Percentiles rank a stretch among this genome's conserved stretches.
Evolutionary conservation across 2,797 vertebrate genomes (phyloP).

Genomic region (Adelosebastes latens): DNA sequence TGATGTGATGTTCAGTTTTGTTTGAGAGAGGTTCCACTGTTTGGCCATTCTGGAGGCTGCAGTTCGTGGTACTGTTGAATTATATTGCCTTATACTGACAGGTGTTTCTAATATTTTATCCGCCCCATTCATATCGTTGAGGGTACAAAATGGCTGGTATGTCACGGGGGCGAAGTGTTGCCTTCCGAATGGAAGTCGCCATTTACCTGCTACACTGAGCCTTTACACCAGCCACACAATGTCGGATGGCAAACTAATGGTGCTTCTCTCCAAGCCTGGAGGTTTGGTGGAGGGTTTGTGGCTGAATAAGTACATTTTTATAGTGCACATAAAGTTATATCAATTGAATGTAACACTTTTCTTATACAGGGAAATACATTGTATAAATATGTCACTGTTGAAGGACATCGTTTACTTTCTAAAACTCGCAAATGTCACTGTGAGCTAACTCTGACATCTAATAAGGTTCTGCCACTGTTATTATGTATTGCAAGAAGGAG

Average conservation of each 20-base stretch:
- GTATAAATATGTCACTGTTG: not conserved
- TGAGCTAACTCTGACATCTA: slow-evolving; percentile 4
- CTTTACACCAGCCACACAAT: not conserved
- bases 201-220: not conserved
- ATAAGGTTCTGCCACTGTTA: slow-evolving; percentile 4
- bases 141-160: not conserved
- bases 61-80: not conserved
- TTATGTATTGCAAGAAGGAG: not conserved
- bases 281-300: not conserved
- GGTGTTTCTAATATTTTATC: not conserved
- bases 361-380: not conserved
- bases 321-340: not conserved
- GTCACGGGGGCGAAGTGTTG: not conserved
- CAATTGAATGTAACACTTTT: not conserved
- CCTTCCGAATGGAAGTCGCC: not conserved
- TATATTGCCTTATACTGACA: not conserved
- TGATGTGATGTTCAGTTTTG: not conserved
- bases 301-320: not conserved
- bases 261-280: not conserved
- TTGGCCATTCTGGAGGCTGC: not conserved
- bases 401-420: not conserved
- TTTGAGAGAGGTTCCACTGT: not conserved
- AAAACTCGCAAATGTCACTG: not conserved
- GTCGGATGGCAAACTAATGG: not conserved
- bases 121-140: not conserved